Base-by-base conservation (phyloP, 2,113 vertebrate genomes). In the Mohoua ochrocephala region DNA sequence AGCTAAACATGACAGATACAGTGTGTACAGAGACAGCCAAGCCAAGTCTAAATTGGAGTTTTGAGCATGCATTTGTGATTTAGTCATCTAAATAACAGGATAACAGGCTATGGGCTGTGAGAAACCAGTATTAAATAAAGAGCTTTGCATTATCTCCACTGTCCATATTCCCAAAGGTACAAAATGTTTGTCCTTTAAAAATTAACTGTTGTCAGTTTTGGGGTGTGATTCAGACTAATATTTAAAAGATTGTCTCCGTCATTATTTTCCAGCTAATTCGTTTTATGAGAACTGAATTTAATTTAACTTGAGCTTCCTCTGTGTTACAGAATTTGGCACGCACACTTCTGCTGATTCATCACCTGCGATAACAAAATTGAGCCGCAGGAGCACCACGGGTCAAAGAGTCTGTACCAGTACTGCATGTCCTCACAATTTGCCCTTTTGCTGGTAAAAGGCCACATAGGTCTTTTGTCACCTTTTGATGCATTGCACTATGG, bases 1-100 rank as follows among this genome's bases (percentile, higher is more conserved):
- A 95, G 68, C 63, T 96, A 87, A 97, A 87, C 67, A 87, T 87
- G 80, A 94, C 94, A 96, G 90, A 92, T 84, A 86, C 69, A 91
- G n/a, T 21, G 54, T 37, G 73, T 84, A 71, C 73, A 78, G 49
- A 91, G 70, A 87, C 61, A 84, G 50, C 23, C 57, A 88, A 93
- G 71, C 50, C 88, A 92, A 92, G 23, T 60, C 57, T 71, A 89
- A 94, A 81, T 79, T 67, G 30, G 75, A 91, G 52, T 54, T 92
- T 60, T 53, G 35, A 86, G 70, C 67, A 81, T 69, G 54, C 75
- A 80, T 79, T 93, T 91, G 41, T 91, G 87, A 83, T 88, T 93
- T 73, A 96, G 67, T 92, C 88, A 97, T 93, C 90, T 89, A 82
- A 70, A 69, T 67, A 93, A 74, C 35, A 87, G 80, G 49, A 71